phyloP scores from a whole-genome alignment of 2,113 vertebrate species.

The Phyllostomus hastatus region DNA sequence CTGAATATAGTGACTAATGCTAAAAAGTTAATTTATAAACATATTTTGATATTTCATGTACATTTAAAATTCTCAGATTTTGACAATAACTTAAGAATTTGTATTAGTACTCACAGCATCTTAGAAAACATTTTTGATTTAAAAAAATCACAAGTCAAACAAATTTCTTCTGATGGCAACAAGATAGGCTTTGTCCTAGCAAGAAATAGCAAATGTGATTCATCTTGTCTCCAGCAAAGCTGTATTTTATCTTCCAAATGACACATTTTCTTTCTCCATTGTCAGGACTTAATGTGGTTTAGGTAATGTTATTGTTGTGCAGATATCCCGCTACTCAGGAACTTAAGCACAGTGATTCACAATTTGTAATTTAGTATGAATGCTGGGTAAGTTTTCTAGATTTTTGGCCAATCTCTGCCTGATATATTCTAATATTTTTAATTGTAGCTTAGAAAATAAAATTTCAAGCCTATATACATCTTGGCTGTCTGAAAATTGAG shows the following conservation, averaged over 20 bases:
- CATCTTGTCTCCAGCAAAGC: neutral
- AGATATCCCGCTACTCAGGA: neutral
- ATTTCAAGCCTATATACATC: neutral
- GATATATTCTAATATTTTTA: neutral
- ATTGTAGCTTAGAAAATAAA: neutral
- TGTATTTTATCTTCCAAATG: neutral
- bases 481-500: neutral
- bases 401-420: neutral
- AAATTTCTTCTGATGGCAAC: constrained; percentile 24
- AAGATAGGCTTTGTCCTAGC: neutral
- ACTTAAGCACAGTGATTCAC: neutral
- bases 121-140: neutral
- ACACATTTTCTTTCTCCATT: neutral
- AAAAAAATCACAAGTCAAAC: constrained; percentile 26
- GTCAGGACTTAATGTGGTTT: neutral
- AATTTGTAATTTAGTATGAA: constrained; percentile 36
- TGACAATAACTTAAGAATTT: neutral
- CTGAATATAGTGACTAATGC: neutral
- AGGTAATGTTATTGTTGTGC: constrained; percentile 18
- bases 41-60: neutral
- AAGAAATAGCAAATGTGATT: constrained; percentile 29
- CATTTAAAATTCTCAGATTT: neutral
- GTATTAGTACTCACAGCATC: neutral
- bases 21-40: neutral
- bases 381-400: neutral